A percentile compares a stretch with the other conserved stretches of the same genome.
These are phyloP conservation scores for Argentina silus DNA, from an alignment of 2,797 vertebrate species.

Conservation along the genomic window DNA sequence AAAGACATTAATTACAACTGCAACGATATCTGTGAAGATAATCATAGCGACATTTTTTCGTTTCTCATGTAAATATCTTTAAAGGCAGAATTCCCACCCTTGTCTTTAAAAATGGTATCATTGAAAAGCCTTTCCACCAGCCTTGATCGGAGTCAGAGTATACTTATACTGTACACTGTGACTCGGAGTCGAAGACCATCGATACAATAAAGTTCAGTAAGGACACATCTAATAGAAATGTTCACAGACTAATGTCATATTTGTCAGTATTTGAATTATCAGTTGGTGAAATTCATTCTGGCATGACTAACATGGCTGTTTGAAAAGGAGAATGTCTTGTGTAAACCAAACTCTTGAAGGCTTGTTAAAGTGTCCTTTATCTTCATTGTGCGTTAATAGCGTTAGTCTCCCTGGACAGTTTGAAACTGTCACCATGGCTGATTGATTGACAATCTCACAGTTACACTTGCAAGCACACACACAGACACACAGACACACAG, in stretches of 20 bases:
- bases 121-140: no score
- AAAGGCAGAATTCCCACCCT: not conserved
- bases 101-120: not conserved
- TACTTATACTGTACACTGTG: no score
- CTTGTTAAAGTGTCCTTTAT: not conserved
- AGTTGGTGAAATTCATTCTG: not conserved
- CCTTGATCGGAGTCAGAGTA: no score
- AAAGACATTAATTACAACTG: constrained; percentile 5
- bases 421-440: not conserved
- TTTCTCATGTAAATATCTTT: not conserved
- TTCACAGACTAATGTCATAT: not conserved
- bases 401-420: not conserved
- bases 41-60: not conserved
- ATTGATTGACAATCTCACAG: not conserved
- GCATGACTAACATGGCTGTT: not conserved
- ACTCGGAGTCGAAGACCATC: not conserved
- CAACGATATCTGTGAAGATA: not conserved
- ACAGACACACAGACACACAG: not conserved
- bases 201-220: not conserved
- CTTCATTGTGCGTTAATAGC: not conserved
- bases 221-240: not conserved
- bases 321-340: not conserved
- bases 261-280: not conserved
- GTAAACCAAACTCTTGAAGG: not conserved
- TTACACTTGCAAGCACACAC: not conserved